These are phyloP conservation scores for Pteromalus puparum DNA, from an alignment of 1,140 invertebrate genomes.

Conservation along the genomic window DNA sequence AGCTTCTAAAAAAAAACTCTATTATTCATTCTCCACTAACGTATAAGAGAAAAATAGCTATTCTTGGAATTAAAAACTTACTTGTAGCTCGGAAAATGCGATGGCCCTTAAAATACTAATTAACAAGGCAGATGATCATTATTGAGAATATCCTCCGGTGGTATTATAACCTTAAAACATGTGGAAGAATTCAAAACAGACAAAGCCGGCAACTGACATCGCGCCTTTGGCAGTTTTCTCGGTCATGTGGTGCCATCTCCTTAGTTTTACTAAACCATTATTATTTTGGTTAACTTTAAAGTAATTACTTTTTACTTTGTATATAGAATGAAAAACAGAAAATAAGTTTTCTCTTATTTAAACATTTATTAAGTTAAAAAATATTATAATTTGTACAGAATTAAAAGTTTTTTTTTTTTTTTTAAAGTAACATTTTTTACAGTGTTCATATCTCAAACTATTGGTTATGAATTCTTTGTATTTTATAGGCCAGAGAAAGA, in stretches of 20 bases:
- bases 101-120: not conserved
- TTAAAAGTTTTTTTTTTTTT: too few species aligned
- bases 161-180: slow-evolving; percentile 42
- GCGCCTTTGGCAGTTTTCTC: not conserved
- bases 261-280: too few species aligned
- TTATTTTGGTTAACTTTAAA: too few species aligned
- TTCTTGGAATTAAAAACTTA: slow-evolving; percentile 18
- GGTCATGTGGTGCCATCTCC: slow-evolving; percentile 24
- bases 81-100: slow-evolving; percentile 1
- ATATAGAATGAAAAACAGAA: too few species aligned
- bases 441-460: too few species aligned
- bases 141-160: slow-evolving; percentile 4
- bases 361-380: too few species aligned
- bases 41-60: not conserved
- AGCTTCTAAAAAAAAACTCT: slow-evolving; percentile 26
- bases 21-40: not conserved
- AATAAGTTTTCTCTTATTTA: too few species aligned
- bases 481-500: not conserved
- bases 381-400: too few species aligned
- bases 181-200: slow-evolving; percentile 31
- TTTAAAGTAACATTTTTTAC: too few species aligned
- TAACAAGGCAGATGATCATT: not conserved
- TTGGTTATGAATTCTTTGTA: not conserved
- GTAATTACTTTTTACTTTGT: too few species aligned
- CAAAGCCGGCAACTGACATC: slow-evolving; percentile 5